Conservation (phyloP, 2,797 vertebrate genomes). For the Parauchenoglanis ngamensis region DNA sequence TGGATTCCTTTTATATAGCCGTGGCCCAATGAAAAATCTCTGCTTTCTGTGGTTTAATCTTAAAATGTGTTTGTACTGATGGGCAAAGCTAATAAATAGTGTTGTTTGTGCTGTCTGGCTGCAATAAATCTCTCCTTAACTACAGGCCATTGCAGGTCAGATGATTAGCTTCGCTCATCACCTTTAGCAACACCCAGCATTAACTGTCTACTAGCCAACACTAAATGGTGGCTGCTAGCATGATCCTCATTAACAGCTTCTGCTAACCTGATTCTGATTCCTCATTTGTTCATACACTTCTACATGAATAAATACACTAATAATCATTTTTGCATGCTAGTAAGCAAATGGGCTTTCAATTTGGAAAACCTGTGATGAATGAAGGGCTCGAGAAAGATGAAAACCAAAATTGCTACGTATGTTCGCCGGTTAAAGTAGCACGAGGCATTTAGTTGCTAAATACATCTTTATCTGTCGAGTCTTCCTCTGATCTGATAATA, state of each 20-base stretch:
- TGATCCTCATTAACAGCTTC: not conserved
- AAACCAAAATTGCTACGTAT: not conserved
- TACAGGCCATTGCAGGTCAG: not conserved
- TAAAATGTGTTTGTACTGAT: not conserved
- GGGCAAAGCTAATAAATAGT: not conserved
- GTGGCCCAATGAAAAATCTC: too few relatives aligned
- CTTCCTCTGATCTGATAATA: not conserved
- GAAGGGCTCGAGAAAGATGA: not conserved
- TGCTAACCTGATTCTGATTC: not conserved
- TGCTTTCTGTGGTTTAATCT: not conserved
- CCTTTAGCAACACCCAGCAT: not conserved
- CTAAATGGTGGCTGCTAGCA: not conserved
- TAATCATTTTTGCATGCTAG: not conserved
- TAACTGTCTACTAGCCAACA: not conserved
- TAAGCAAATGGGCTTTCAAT: not conserved
- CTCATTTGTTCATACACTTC: not conserved
- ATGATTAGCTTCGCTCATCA: not conserved
- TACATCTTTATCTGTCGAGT: not conserved
- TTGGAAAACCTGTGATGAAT: not conserved
- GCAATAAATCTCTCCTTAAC: not conserved
- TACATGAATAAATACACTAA: not conserved
- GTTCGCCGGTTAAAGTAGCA: not conserved
- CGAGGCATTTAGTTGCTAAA: conserved; percentile 46
- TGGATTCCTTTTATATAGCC: too few relatives aligned
- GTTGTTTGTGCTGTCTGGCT: not conserved